Base-by-base conservation (phyloP, 2,797 vertebrate genomes). In the Lagorchestes hirsutus region DNA sequence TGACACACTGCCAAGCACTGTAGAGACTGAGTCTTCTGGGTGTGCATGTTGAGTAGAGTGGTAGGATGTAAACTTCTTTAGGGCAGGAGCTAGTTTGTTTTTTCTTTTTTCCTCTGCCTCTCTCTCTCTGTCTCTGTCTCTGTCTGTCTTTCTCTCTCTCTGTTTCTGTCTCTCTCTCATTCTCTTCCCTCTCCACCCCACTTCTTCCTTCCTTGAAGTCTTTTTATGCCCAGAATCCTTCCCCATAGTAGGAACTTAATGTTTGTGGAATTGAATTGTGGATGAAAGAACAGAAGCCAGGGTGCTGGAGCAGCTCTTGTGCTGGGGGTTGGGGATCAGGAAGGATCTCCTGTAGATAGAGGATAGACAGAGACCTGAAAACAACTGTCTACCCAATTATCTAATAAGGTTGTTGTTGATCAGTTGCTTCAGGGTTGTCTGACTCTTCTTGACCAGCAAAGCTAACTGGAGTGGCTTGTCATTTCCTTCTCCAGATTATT, bases 141-240 rank as follows among this genome's bases (percentile, higher is more conserved):
- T 57, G 24, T 6, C 22, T 57, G 5, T 0, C 13, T 18, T 16
- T 1, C 34, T n/a, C 4, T 16, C 31, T 16, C 6, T 2, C 31
- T 62, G 31, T n/a, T n/a, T n/a, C 5, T 3, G 14, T 6, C 0
- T 13, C 12, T 62, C 3, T 4, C 11, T 34, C 2, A 1, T 10
- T 34, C 2, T 14, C 31, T 34, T 14, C 29, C 11, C 31, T 13
- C 11, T 11, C 12, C 9, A 13, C 1, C 31, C 2, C 10, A 1
- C 40, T 27, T 46, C 4, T 22, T 22, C n/a, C 16, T n/a, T n/a
- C 62, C 11, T 67, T 52, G 52, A 52, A 5, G 52, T 52, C 52
- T 52, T 52, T n/a, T 40, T 74, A 40, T 24, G 18, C 40, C 74
- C 74, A 82, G 18, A 82, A 22, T 22, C 9, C 18, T 27, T 87